phyloP scores from a whole-genome alignment of 23 tunicate genomes.

The Clavelina lepadiformis region DNA sequence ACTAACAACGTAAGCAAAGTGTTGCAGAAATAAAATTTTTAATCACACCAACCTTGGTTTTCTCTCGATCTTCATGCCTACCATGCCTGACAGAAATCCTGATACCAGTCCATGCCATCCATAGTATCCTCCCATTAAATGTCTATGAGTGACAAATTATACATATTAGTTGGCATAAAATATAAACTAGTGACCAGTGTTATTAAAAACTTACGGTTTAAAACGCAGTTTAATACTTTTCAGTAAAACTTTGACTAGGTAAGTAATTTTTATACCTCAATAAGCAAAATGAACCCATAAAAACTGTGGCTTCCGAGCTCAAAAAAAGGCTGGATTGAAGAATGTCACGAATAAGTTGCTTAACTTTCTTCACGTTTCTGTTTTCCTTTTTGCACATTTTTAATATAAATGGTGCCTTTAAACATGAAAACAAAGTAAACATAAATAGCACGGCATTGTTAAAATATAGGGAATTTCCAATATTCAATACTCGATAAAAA shows the following conservation, averaged over 20 bases:
- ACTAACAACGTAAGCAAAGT: no score
- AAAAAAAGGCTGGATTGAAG: constrained; percentile 47
- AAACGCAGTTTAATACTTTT: no score
- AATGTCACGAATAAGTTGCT: constrained; percentile 5
- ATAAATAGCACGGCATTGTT: no score
- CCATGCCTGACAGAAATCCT: constrained; percentile 22
- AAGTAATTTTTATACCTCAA: no score
- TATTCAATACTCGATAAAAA: no score
- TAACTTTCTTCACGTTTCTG: constrained; percentile 11
- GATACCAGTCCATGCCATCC: constrained; percentile 31
- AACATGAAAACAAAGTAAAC: neutral
- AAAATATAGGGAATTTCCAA: no score
- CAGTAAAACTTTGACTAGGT: no score
- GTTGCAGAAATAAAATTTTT: no score
- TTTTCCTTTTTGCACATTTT: constrained; percentile 24
- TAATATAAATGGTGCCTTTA: constrained; percentile 11
- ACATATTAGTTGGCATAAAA: no score
- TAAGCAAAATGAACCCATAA: constrained; percentile 21
- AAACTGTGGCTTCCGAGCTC: constrained; percentile 27
- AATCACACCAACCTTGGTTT: constrained; percentile 43
- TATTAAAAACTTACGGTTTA: no score
- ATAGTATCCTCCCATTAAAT: constrained; percentile 29
- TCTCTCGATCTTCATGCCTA: constrained; percentile 35
- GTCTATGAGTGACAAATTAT: no score
- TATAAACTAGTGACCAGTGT: no score